phyloP scores from a whole-genome alignment of 1,140 invertebrate genomes.

The Drosophila trapezifrons region DNA sequence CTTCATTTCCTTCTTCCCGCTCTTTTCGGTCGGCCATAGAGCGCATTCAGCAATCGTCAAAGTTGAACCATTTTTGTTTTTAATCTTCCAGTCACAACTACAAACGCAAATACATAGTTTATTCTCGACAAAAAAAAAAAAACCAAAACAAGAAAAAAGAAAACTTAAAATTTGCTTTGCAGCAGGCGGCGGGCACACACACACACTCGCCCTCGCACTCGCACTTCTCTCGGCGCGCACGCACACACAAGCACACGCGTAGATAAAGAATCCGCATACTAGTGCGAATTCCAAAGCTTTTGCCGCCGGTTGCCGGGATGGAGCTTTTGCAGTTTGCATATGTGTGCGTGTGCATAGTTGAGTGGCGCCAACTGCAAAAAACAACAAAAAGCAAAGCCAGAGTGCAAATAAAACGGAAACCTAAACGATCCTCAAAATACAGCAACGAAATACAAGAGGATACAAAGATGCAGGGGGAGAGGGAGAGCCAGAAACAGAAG shows the following conservation, averaged over 20 bases:
- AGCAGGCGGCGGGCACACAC: conserved; percentile 38
- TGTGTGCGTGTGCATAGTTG: conserved; percentile 61
- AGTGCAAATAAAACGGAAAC: conserved; percentile 34
- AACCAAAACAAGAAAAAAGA: conserved; percentile 28
- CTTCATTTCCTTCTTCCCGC: not conserved
- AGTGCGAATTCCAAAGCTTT: conserved; percentile 49
- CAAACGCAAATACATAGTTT: conserved; percentile 47
- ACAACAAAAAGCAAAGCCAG: not conserved
- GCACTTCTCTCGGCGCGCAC: conserved; percentile 5
- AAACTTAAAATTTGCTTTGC: conserved; percentile 63
- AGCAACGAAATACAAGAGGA: conserved; percentile 12
- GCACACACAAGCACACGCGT: conserved; percentile 26
- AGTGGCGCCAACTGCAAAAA: conserved; percentile 55
- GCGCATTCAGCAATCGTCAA: conserved; percentile 39
- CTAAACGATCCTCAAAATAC: conserved; percentile 46
- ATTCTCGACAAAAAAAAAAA: conserved; percentile 23
- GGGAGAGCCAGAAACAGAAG: conserved; percentile 1
- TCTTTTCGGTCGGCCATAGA: not conserved
- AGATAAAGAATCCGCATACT: conserved; percentile 47
- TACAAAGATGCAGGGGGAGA: conserved; percentile 9
- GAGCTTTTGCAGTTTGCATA: conserved; percentile 55
- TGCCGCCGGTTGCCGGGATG: conserved; percentile 22
- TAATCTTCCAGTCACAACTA: conserved; percentile 44
- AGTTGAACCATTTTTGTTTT: conserved; percentile 39
- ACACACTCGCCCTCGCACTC: conserved; percentile 1